Evolutionary conservation across 2,888 invertebrate genomes (phyloP).

Genomic region (Dicycla oo): DNA sequence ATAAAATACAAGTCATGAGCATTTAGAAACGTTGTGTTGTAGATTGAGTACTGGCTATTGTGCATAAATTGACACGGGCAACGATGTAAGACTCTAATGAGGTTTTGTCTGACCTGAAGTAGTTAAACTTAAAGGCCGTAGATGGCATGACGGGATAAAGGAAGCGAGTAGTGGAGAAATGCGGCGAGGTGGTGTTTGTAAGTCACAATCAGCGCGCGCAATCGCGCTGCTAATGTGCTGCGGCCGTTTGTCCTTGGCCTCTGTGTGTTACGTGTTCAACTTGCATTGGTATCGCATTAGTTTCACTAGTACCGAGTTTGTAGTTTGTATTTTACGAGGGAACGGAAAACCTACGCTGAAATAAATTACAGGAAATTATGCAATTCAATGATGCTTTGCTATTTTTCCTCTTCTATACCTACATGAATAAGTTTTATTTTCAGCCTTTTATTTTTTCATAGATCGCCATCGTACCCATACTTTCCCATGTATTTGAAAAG

Average conservation of each 20-base stretch:
- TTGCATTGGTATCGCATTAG: slow-evolving; percentile 58
- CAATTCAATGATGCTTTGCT: background rate
- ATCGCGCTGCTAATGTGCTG: slow-evolving; percentile 73
- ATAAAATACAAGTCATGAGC: slow-evolving; percentile 60
- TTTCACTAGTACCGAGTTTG: slow-evolving; percentile 27
- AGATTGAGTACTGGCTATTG: slow-evolving; percentile 34
- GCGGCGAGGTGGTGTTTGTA: slow-evolving; percentile 51
- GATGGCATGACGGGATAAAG: slow-evolving; percentile 71
- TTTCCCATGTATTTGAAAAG: no score
- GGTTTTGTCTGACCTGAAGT: slow-evolving; percentile 59
- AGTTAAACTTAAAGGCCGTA: slow-evolving; percentile 62
- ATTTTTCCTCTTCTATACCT: background rate
- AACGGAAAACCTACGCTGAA: slow-evolving; percentile 6
- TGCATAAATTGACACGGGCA: slow-evolving; percentile 45
- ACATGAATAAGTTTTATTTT: background rate
- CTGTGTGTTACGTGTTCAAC: slow-evolving; percentile 68
- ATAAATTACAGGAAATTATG: slow-evolving; percentile 11
- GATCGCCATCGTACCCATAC: no score
- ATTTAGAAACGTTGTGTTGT: slow-evolving; percentile 38
- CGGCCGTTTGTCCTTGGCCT: slow-evolving; percentile 78
- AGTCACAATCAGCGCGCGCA: slow-evolving; percentile 68
- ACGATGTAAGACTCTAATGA: slow-evolving; percentile 57
- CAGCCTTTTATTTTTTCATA: no score
- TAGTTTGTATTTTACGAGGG: slow-evolving; percentile 31
- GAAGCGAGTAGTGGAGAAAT: slow-evolving; percentile 57